Evolutionary conservation across 1,140 invertebrate genomes (phyloP), one percentile per base, ranked within the genome.

Genomic region (Cataglyphis hispanica): DNA sequence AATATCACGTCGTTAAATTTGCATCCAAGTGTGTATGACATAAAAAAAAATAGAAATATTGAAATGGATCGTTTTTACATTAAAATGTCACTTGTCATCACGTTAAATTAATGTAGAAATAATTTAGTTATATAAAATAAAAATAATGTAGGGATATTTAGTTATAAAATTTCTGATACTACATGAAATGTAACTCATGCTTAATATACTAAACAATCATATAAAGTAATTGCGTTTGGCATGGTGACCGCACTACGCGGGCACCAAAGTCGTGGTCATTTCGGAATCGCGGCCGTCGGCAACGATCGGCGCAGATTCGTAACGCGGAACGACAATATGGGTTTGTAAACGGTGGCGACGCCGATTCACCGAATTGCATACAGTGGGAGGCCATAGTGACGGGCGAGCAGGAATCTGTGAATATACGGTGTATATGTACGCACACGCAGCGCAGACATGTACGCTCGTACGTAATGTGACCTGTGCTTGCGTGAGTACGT

Each of bases 281-380:
- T 72, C 37, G 53, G 13, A 60, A 83, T 86, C 64, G 69, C 64
- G 69, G 50, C 63, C 66, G 67, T 72, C 58, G 63, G 83, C 69
- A 81, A 86, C 85, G 77, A 56, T 70, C 69, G 74, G 66, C 60
- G 60, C 53, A 50, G 87, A 92, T 90, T 88, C 87, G 87, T 88
- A 87, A 91, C 86, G 83, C 58, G 80, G 81, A 77, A 84, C 86
- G 90, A 91, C 90, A 92, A 93, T 93, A 88, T 90, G 87, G 69
- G 88, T 77, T 69, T 84, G 86, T 90, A 86, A 87, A 89, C 85
- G 87, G 72, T 84, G 75, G 80, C 85, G 84, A 88, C 85, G 87
- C 86, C 86, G 91, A 90, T 91, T 89, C 87, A 77, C 84, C 63
- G 63, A 67, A 80, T 60, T 53, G 77, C 56, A 69, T 70, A 61